A percentile compares a stretch with the other conserved stretches of the same genome.
These are phyloP conservation scores for Mystacornis crossleyi DNA, from an alignment of 2,113 vertebrate genomes.

Conservation along the genomic window DNA sequence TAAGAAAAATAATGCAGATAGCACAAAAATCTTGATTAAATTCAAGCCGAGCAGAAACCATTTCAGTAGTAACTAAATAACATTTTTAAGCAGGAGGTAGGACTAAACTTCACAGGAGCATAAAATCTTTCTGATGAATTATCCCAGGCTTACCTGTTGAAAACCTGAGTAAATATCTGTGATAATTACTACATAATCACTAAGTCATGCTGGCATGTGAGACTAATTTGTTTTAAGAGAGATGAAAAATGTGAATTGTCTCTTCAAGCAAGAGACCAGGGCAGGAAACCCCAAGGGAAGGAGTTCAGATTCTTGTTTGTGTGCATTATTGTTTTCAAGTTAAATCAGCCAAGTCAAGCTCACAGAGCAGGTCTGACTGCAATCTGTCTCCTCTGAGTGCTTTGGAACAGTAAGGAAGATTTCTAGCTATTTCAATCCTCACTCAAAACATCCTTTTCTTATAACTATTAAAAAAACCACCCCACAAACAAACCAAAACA, in stretches of 20 bases:
- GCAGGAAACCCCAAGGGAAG: constrained; percentile 23
- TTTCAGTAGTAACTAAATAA: background rate
- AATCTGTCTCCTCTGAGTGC: background rate
- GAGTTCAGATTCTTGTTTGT: background rate
- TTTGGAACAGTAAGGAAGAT: background rate
- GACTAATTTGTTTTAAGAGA: constrained; percentile 44
- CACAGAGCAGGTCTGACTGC: background rate
- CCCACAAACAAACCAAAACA: background rate
- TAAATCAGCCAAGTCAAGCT: background rate
- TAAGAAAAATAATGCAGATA: background rate
- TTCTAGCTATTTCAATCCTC: background rate
- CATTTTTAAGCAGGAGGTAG: background rate
- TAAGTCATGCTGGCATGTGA: constrained; percentile 17
- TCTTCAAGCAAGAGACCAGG: constrained; percentile 7
- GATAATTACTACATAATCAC: constrained; percentile 19
- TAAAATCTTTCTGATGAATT: background rate
- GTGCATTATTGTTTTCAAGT: background rate
- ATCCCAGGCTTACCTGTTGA: background rate
- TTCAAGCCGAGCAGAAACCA: background rate
- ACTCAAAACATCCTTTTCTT: background rate
- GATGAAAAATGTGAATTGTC: constrained; percentile 19
- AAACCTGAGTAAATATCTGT: background rate
- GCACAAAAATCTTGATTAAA: background rate
- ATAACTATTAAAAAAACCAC: background rate
- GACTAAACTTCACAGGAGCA: background rate